phyloP scores from a whole-genome alignment of 1,140 invertebrate species.

The Odontomachus brunneus region DNA sequence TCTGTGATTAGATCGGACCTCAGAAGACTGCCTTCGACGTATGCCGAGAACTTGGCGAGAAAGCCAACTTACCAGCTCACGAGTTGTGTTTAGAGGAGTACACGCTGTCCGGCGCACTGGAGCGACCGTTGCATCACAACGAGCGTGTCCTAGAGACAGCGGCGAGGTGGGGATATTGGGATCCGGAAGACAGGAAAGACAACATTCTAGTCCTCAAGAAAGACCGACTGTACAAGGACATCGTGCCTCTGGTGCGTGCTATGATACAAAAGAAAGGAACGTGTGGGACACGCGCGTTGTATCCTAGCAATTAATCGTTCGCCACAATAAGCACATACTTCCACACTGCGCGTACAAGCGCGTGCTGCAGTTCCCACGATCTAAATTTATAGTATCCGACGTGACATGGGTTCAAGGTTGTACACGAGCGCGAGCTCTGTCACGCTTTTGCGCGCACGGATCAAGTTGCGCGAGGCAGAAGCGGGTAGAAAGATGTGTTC shows the following conservation, averaged over 20 bases:
- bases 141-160: conserved; percentile 91
- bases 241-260: conserved; percentile 84
- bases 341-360: background rate
- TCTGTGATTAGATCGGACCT: conserved; percentile 88
- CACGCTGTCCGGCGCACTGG: conserved; percentile 89
- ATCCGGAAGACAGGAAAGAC: conserved; percentile 91
- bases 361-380: conserved; percentile 27
- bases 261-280: background rate
- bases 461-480: conserved; percentile 75
- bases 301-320: background rate
- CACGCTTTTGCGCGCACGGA: conserved; percentile 4
- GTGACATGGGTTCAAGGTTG: conserved; percentile 27
- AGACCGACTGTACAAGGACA: conserved; percentile 85
- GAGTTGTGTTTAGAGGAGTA: conserved; percentile 91
- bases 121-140: conserved; percentile 91
- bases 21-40: conserved; percentile 91
- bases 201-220: conserved; percentile 91
- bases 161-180: conserved; percentile 94
- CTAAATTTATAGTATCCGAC: conserved; percentile 32
- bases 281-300: too few species aligned
- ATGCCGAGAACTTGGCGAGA: conserved; percentile 88
- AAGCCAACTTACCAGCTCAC: conserved; percentile 88
- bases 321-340: background rate
- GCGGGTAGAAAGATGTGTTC: conserved; percentile 69
- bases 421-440: conserved; percentile 1